Conservation (phyloP, 2,797 vertebrate genomes). For the Rhincodon typus region DNA sequence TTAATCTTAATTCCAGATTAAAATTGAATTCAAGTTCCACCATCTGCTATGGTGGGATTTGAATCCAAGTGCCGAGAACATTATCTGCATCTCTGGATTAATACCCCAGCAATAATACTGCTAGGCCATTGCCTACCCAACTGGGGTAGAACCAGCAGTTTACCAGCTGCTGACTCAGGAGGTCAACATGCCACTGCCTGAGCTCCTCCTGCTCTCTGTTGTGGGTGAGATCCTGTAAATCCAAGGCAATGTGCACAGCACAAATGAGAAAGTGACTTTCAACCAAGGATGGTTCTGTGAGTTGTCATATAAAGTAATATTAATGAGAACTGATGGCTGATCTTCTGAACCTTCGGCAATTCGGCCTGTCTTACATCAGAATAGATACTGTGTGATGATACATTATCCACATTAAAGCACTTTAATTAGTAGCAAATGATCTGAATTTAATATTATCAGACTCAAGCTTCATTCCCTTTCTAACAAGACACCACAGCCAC, state of each 20-base stretch:
- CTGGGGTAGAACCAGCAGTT: neutral
- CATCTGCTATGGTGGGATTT: too few relatives aligned
- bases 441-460: neutral
- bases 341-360: neutral
- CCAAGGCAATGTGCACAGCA: neutral
- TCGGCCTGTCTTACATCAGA: neutral
- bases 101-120: too few relatives aligned
- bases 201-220: neutral
- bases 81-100: too few relatives aligned
- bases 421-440: constrained; percentile 3
- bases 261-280: neutral
- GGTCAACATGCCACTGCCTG: neutral
- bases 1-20: too few relatives aligned
- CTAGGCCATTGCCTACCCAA: too few relatives aligned
- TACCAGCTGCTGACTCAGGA: neutral
- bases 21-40: too few relatives aligned
- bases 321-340: neutral
- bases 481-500: neutral
- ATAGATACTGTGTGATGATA: neutral
- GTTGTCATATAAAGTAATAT: neutral
- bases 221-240: neutral
- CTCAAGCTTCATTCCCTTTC: neutral
- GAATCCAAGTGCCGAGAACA: too few relatives aligned
- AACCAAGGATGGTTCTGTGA: neutral
- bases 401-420: neutral